Conservation (phyloP, 2,797 vertebrate genomes). For the Antrozous pallidus region DNA sequence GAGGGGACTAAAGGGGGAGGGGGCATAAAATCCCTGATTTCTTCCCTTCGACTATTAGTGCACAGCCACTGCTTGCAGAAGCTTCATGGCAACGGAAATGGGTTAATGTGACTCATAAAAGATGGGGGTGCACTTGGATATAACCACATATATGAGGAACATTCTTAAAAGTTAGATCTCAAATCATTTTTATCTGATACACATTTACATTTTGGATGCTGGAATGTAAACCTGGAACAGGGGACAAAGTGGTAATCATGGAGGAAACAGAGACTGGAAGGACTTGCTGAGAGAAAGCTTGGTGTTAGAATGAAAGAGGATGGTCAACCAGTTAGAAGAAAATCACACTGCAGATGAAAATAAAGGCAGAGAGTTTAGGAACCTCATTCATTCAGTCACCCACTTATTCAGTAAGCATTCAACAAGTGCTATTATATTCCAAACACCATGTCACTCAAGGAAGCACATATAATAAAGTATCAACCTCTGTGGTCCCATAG, state of each 20-base stretch:
- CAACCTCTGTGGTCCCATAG: neutral
- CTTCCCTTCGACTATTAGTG: neutral
- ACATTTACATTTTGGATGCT: neutral
- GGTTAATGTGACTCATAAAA: neutral
- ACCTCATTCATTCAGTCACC: neutral
- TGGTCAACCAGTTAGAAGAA: neutral
- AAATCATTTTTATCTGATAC: neutral
- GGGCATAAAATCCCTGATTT: neutral
- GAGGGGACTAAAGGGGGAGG: rapidly evolving
- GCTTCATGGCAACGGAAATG: neutral
- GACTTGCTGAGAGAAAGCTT: neutral
- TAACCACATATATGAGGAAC: neutral
- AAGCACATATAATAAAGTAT: neutral
- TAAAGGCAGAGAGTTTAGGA: neutral
- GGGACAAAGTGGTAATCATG: neutral
- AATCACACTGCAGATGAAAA: neutral
- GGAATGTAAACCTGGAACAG: neutral
- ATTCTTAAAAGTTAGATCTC: neutral
- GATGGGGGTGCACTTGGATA: neutral
- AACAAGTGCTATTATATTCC: neutral
- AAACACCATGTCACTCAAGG: neutral
- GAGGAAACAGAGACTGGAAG: neutral
- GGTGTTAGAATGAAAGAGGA: neutral
- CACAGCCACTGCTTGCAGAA: neutral
- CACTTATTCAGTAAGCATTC: neutral